Percentiles rank a stretch among this genome's conserved stretches.
These are phyloP conservation scores for Ginglymostoma cirratum DNA, from an alignment of 2,113 vertebrate species.

Conservation along the genomic window DNA sequence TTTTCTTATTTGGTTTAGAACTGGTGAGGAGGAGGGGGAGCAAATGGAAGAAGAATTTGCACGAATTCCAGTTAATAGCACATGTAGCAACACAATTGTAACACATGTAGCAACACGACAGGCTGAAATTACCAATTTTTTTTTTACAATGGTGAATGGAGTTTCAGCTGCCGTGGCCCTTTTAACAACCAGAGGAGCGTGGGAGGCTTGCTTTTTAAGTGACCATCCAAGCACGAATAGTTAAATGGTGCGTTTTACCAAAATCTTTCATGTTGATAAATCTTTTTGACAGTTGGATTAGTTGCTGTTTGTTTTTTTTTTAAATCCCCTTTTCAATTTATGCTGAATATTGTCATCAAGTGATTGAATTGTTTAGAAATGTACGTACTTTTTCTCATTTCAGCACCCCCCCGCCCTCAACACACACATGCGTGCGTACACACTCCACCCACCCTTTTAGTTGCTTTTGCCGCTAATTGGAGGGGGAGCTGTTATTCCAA, in stretches of 20 bases:
- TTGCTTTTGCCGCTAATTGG: background rate
- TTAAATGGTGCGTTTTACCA: background rate
- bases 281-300: background rate
- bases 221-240: background rate
- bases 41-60: background rate
- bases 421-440: too few species aligned
- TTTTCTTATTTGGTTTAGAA: background rate
- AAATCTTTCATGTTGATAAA: background rate
- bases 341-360: background rate
- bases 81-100: conserved; percentile 20
- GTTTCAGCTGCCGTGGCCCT: conserved; percentile 5
- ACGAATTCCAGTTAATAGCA: background rate
- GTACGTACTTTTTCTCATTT: background rate
- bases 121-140: background rate
- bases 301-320: background rate
- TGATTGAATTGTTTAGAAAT: background rate
- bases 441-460: too few species aligned
- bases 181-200: background rate
- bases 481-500: background rate
- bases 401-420: background rate
- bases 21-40: background rate
- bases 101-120: background rate
- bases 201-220: background rate
- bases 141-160: background rate
- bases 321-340: background rate